phyloP scores from a whole-genome alignment of 1,140 invertebrate genomes.

The Cydia strobilella region DNA sequence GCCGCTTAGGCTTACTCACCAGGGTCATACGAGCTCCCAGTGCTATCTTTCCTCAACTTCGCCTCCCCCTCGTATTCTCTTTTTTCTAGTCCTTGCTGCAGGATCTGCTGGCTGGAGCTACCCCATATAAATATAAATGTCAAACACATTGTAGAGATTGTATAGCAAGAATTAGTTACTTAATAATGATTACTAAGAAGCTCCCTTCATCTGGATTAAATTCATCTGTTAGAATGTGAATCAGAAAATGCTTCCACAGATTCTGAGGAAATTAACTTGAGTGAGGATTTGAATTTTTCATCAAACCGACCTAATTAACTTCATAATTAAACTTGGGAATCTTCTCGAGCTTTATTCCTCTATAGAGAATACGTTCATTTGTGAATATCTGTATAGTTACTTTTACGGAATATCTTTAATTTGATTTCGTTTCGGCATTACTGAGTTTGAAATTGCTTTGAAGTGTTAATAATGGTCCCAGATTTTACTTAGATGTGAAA shows the following conservation, averaged over 20 bases:
- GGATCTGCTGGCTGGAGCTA: no score
- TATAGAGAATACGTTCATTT: conserved; percentile 43
- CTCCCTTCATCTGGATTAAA: conserved; percentile 53
- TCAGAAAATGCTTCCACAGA: conserved; percentile 56
- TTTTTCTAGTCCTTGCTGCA: no score
- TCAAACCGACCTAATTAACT: conserved; percentile 71
- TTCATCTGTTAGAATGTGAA: conserved; percentile 52
- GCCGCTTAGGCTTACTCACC: no score
- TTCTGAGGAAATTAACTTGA: conserved; percentile 69
- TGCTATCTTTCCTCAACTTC: no score
- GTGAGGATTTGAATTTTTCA: conserved; percentile 71
- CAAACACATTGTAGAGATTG: conserved; percentile 6
- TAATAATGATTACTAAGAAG: conserved; percentile 45
- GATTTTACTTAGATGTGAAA: not conserved
- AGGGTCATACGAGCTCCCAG: no score
- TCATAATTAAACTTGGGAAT: conserved; percentile 69
- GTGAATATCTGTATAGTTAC: conserved; percentile 38
- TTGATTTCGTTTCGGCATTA: conserved; percentile 3
- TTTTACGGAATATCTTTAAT: conserved; percentile 24
- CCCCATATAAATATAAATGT: no score
- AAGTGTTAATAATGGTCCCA: not conserved
- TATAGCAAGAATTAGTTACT: conserved; percentile 34
- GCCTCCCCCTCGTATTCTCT: no score
- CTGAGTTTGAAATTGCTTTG: conserved; percentile 6
- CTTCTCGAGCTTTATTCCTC: conserved; percentile 49